Percentiles rank a stretch among this genome's conserved stretches.
Evolutionary conservation across 23 tunicate species (phyloP).

Genomic region (Styela plicata): DNA sequence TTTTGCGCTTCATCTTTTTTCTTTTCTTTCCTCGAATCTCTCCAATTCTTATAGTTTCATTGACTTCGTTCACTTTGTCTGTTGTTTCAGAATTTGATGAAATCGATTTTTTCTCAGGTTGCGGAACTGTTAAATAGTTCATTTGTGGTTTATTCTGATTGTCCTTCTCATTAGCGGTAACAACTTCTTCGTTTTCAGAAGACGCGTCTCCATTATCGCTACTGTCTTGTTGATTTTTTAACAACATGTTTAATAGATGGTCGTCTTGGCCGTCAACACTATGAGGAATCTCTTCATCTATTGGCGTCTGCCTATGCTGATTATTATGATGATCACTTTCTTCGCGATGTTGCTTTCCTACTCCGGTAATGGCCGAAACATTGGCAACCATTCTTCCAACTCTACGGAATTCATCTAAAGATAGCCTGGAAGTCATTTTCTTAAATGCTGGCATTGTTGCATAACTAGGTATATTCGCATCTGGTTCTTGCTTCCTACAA

Average conservation of each 20-base stretch:
- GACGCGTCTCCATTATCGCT: neutral
- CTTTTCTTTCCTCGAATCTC: constrained; percentile 1
- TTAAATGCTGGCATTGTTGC: neutral
- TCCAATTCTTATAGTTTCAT: neutral
- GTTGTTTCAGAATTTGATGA: neutral
- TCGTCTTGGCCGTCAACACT: neutral
- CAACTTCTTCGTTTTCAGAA: neutral
- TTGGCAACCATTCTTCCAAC: constrained; percentile 20
- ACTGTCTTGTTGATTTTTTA: neutral
- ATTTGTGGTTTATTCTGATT: neutral
- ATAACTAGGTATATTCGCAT: neutral
- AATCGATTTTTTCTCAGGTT: neutral
- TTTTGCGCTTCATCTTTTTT: neutral
- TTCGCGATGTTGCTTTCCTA: neutral
- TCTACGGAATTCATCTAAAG: constrained; percentile 15
- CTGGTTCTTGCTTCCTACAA: neutral
- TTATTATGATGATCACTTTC: neutral
- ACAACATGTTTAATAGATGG: neutral
- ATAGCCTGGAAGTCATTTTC: neutral
- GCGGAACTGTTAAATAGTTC: constrained; percentile 9
- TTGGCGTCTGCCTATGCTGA: neutral
- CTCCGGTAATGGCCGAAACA: neutral
- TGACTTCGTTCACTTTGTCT: neutral
- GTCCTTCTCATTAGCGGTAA: neutral
- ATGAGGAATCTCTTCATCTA: neutral